Evolutionary conservation across 1,140 invertebrate genomes (phyloP).

Genomic region (Solenopsis fugax): DNA sequence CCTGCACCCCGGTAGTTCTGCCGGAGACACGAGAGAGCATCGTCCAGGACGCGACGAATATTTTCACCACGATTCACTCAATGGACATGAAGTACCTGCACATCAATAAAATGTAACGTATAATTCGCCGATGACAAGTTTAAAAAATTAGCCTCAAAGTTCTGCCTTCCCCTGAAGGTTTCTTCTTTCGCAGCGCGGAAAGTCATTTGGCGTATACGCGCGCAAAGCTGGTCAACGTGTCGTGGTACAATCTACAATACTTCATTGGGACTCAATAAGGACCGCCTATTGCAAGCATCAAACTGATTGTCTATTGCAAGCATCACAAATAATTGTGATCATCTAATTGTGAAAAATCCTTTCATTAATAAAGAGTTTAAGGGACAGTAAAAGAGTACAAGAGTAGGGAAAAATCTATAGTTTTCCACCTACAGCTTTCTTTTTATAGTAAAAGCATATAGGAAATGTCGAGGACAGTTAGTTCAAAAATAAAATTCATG

Average conservation of each 20-base stretch:
- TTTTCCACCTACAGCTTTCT: neutral
- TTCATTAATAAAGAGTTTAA: neutral
- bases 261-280: constrained; percentile 96
- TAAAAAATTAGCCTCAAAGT: neutral
- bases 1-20: constrained; percentile 99
- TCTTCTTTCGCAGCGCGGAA: constrained; percentile 91
- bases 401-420: neutral
- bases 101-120: constrained; percentile 97
- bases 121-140: neutral
- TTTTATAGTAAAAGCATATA: neutral
- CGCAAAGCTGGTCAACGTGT: constrained; percentile 93
- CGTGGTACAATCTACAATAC: constrained; percentile 97
- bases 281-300: constrained; percentile 98
- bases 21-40: constrained; percentile 98
- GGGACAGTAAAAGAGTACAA: no score
- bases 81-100: no score
- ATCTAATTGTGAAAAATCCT: constrained; percentile 87
- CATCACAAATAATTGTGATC: no score
- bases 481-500: neutral
- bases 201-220: constrained; percentile 96
- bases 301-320: no score
- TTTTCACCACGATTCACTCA: constrained; percentile 98
- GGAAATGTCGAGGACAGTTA: neutral
- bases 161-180: neutral
- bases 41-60: constrained; percentile 98